Conservation (phyloP, 2,888 invertebrate species). For the Parasteatoda lunata region DNA sequence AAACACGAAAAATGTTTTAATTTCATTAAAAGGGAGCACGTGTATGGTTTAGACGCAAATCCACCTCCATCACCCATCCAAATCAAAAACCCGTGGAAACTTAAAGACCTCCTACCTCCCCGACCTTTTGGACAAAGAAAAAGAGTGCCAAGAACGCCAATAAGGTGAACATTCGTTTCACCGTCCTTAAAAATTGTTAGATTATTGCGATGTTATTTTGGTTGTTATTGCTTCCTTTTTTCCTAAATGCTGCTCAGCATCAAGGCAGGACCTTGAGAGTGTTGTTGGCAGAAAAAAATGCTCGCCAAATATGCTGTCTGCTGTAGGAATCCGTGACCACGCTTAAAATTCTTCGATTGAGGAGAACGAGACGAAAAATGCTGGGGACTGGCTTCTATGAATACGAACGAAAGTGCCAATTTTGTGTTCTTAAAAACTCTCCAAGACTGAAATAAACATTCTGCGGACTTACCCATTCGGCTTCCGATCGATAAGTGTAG, state of each 20-base stretch:
- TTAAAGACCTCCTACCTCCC: constrained; percentile 43
- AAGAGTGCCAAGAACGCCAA: constrained; percentile 48
- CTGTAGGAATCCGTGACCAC: constrained; percentile 1
- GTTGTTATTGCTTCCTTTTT: constrained; percentile 41
- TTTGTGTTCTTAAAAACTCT: constrained; percentile 45
- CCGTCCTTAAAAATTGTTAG: constrained; percentile 17
- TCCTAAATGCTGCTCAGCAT: constrained; percentile 20
- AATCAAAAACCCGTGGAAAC: constrained; percentile 51
- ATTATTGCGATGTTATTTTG: constrained; percentile 30
- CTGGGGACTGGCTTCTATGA: constrained; percentile 41
- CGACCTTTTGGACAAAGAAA: constrained; percentile 34
- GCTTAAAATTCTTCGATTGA: constrained; percentile 12
- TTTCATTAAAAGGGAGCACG: constrained; percentile 59
- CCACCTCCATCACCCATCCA: constrained; percentile 31
- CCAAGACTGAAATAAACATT: constrained; percentile 10
- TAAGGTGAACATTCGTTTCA: constrained; percentile 33
- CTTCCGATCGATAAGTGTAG: too few relatives aligned
- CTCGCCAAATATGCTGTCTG: background rate
- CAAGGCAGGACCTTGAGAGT: constrained; percentile 44
- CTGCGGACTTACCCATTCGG: constrained; percentile 37
- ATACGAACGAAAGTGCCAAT: constrained; percentile 58
- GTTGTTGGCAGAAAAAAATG: background rate
- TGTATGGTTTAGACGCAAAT: constrained; percentile 43
- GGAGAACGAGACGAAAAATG: background rate
- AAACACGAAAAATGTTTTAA: constrained; percentile 48